Percentiles rank a stretch among this genome's conserved stretches.
Conservation (phyloP, 2,888 invertebrate species). For the Drosophila gaucha region DNA sequence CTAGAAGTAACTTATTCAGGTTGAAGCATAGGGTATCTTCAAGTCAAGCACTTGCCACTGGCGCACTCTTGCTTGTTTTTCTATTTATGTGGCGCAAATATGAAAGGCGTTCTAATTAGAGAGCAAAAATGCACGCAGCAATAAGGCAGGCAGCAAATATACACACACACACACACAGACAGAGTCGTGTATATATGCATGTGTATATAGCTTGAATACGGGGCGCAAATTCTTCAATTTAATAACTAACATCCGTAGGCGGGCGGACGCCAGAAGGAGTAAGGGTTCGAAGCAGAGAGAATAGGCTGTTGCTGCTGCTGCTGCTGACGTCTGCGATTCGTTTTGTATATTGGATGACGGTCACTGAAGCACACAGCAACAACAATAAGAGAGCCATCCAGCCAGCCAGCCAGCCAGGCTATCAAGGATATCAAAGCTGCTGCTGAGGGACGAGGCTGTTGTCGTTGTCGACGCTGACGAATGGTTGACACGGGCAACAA, state of each 20-base stretch:
- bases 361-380: constrained; percentile 13
- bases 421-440: constrained; percentile 47
- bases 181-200: background rate
- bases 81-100: constrained; percentile 48
- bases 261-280: constrained; percentile 20
- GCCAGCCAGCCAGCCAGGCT: constrained; percentile 28
- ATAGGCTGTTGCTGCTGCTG: background rate
- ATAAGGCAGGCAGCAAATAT: constrained; percentile 49
- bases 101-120: constrained; percentile 80
- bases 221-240: constrained; percentile 81
- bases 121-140: constrained; percentile 74
- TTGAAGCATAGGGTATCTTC: background rate
- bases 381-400: constrained; percentile 24
- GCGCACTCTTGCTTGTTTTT: constrained; percentile 3
- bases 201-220: constrained; percentile 26
- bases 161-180: background rate
- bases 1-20: no score
- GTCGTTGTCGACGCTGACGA: constrained; percentile 55
- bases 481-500: constrained; percentile 73
- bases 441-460: constrained; percentile 37
- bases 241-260: constrained; percentile 79
- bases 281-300: background rate
- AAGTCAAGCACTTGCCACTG: background rate
- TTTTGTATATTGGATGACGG: constrained; percentile 39
- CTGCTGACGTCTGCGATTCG: constrained; percentile 14